These are phyloP conservation scores for Meganola albula DNA, from an alignment of 2,888 invertebrate species.

Conservation along the genomic window DNA sequence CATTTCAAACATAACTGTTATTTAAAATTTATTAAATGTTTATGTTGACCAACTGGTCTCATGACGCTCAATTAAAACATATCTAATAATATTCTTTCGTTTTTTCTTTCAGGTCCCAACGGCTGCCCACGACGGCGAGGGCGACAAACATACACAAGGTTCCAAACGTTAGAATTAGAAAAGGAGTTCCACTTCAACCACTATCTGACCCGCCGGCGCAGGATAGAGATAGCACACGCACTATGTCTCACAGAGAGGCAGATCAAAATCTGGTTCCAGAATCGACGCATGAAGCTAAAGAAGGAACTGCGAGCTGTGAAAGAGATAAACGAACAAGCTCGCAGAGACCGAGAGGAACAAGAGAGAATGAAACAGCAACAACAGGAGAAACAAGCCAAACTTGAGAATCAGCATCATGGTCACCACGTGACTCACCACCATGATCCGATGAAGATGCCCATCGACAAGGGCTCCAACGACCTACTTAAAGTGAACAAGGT, in stretches of 20 bases:
- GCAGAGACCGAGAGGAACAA: constrained; percentile 93
- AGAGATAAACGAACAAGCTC: constrained; percentile 96
- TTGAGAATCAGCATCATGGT: constrained; percentile 84
- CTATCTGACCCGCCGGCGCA: constrained; percentile 95
- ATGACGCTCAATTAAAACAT: constrained; percentile 14
- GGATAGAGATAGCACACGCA: constrained; percentile 98
- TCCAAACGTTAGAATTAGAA: constrained; percentile 98
- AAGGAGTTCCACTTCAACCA: constrained; percentile 99
- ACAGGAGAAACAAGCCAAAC: constrained; percentile 90
- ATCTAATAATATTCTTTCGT: constrained; percentile 30
- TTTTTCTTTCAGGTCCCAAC: constrained; percentile 92
- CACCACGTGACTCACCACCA: constrained; percentile 84
- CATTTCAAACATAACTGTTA: constrained; percentile 44
- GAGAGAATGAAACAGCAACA: constrained; percentile 94
- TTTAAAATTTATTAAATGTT: constrained; percentile 35
- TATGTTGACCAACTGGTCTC: too few species aligned
- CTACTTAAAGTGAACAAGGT: constrained; percentile 88
- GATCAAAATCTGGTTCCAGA: constrained; percentile 98
- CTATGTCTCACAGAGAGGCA: constrained; percentile 97
- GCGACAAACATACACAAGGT: constrained; percentile 97
- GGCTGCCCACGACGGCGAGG: constrained; percentile 96
- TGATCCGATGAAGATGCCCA: constrained; percentile 84
- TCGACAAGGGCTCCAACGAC: constrained; percentile 86
- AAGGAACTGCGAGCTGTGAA: constrained; percentile 96
- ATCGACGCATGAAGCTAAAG: constrained; percentile 97